phyloP scores from a whole-genome alignment of 2,888 invertebrate genomes.

The Teinopalpus imperialis region DNA sequence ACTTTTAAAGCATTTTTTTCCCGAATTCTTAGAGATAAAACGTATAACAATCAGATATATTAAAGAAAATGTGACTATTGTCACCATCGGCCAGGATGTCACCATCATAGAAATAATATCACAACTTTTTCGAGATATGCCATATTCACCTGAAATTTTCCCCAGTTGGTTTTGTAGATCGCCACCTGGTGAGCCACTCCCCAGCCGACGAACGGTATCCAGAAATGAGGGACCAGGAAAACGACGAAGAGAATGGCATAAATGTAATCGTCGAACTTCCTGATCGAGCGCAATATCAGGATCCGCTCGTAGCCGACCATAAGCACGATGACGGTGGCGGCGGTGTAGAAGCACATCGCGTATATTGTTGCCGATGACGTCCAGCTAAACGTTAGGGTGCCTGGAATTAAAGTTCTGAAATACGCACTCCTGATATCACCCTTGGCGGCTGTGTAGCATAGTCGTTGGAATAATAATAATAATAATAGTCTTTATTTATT shows the following conservation, averaged over 20 bases:
- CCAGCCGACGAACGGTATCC: conserved; percentile 87
- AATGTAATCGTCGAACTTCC: conserved; percentile 86
- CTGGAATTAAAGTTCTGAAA: conserved; percentile 42
- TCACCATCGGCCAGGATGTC: too few species aligned
- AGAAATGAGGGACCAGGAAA: conserved; percentile 86
- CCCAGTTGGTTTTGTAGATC: conserved; percentile 86
- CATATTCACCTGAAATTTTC: conserved; percentile 85
- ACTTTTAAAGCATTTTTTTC: too few species aligned
- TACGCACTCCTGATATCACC: too few species aligned
- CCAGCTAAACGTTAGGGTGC: conserved; percentile 85
- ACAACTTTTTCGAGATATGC: too few species aligned
- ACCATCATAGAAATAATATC: too few species aligned
- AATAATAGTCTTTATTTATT: too few species aligned
- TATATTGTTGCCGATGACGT: conserved; percentile 83
- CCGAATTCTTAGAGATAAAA: too few species aligned
- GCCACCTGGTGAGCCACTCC: conserved; percentile 86
- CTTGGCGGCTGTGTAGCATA: too few species aligned
- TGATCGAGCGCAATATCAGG: conserved; percentile 82
- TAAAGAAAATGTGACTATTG: too few species aligned
- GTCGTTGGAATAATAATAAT: too few species aligned
- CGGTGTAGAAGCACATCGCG: conserved; percentile 84
- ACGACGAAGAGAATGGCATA: conserved; percentile 85
- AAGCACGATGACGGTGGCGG: conserved; percentile 80
- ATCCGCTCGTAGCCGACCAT: conserved; percentile 84
- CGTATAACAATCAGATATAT: too few species aligned